These are phyloP conservation scores for Sinocyclocheilus grahami DNA, from an alignment of 2,113 vertebrate species.

Conservation along the genomic window DNA sequence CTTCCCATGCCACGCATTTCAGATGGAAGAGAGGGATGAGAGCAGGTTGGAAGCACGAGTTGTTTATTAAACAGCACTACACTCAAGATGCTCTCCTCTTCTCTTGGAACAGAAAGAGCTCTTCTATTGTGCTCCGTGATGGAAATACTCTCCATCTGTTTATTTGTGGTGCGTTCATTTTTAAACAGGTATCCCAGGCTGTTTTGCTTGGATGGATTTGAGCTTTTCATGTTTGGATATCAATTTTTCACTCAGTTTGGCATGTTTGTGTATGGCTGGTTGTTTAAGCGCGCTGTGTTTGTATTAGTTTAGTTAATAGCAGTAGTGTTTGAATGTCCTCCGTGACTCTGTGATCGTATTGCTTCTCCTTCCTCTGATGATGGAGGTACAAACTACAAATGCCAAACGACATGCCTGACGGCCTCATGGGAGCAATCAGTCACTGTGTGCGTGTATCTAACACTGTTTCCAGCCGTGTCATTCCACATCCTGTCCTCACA, in stretches of 20 bases:
- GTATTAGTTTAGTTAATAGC: slow-evolving; percentile 51
- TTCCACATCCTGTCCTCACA: slow-evolving; percentile 32
- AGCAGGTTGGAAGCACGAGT: neutral
- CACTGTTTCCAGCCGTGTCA: neutral
- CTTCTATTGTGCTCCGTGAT: neutral
- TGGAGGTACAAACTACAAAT: slow-evolving; percentile 40
- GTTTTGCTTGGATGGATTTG: neutral
- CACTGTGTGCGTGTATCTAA: neutral
- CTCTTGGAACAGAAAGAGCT: slow-evolving; percentile 1
- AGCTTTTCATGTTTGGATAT: slow-evolving; percentile 18
- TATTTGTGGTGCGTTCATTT: neutral
- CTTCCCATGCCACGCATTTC: neutral
- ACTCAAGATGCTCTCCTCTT: neutral
- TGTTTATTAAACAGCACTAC: slow-evolving; percentile 34
- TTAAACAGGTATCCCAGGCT: slow-evolving; percentile 32
- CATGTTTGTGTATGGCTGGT: slow-evolving; percentile 38
- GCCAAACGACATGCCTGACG: slow-evolving; percentile 37
- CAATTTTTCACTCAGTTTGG: slow-evolving; percentile 25
- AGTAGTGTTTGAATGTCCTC: slow-evolving; percentile 46
- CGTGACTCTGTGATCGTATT: slow-evolving; percentile 31
- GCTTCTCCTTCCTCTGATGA: slow-evolving; percentile 56
- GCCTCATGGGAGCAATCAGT: slow-evolving; percentile 47
- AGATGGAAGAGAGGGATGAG: neutral
- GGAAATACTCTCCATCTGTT: slow-evolving; percentile 4
- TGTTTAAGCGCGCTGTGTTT: slow-evolving; percentile 42